Conservation (phyloP, 2,888 invertebrate species). For the Drosophila antonietae region DNA sequence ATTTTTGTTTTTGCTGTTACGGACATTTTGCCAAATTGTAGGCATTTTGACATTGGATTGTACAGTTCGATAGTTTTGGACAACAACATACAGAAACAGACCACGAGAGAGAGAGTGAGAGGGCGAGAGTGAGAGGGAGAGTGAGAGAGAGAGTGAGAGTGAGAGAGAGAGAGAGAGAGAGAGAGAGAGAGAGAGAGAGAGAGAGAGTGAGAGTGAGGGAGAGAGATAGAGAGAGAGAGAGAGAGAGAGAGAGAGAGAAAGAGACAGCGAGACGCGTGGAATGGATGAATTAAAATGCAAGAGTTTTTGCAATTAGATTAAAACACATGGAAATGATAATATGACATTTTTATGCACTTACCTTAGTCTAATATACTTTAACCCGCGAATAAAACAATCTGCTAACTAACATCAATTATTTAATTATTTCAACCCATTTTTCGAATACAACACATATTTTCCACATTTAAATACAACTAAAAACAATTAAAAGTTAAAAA, state of each 20-base stretch:
- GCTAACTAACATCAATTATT: constrained; percentile 60
- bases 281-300: constrained; percentile 55
- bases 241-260: constrained; percentile 18
- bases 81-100: constrained; percentile 3
- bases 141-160: constrained; percentile 17
- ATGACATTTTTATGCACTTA: constrained; percentile 61
- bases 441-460: constrained; percentile 52
- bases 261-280: constrained; percentile 6
- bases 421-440: constrained; percentile 50
- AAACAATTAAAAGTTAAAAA: constrained; percentile 11
- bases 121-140: constrained; percentile 9
- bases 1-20: constrained; percentile 13
- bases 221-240: constrained; percentile 17
- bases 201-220: constrained; percentile 13
- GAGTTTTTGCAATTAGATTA: constrained; percentile 55
- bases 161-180: constrained; percentile 7
- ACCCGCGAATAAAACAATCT: constrained; percentile 56
- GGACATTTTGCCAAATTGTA: constrained; percentile 24
- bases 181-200: constrained; percentile 14
- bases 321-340: constrained; percentile 55
- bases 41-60: constrained; percentile 10
- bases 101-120: too few relatives aligned
- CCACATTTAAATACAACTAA: constrained; percentile 15
- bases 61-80: constrained; percentile 1
- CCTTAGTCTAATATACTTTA: constrained; percentile 64